phyloP scores from a whole-genome alignment of 2,113 vertebrate species.

The Mormyrus lacerda region DNA sequence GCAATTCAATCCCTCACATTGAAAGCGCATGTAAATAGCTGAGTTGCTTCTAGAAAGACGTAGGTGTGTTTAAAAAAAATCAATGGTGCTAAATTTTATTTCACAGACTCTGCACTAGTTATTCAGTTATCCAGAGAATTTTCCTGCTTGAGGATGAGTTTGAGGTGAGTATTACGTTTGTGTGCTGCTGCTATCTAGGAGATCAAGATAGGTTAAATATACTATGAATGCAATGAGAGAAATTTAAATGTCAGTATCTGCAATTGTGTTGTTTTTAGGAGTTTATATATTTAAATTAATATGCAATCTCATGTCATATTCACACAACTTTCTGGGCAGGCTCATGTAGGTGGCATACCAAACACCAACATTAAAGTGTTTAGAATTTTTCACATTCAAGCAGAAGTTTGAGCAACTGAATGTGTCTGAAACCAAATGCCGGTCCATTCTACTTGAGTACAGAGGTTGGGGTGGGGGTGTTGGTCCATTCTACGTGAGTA shows the following conservation, averaged over 20 bases:
- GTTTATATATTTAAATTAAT: background rate
- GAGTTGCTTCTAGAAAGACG: background rate
- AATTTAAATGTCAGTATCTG: background rate
- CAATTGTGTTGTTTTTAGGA: background rate
- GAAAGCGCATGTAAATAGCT: background rate
- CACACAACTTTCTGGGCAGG: background rate
- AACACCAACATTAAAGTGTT: background rate
- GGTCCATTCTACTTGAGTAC: background rate
- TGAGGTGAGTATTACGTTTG: background rate
- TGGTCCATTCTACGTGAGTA: background rate
- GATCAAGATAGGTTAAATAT: background rate
- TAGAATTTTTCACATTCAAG: background rate
- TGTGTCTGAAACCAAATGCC: background rate
- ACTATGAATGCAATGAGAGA: background rate
- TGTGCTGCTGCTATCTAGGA: background rate
- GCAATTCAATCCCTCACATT: background rate
- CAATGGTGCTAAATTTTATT: background rate
- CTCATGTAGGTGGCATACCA: background rate
- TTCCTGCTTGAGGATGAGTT: background rate
- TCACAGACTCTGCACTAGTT: background rate
- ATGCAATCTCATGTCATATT: background rate
- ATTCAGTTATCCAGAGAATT: background rate
- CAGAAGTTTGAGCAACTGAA: background rate
- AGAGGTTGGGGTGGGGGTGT: no score
- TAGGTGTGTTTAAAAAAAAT: background rate